Percentiles rank a stretch among this genome's conserved stretches.
These are phyloP conservation scores for Stramonita haemastoma DNA, from an alignment of 2,888 invertebrate species.

Conservation along the genomic window DNA sequence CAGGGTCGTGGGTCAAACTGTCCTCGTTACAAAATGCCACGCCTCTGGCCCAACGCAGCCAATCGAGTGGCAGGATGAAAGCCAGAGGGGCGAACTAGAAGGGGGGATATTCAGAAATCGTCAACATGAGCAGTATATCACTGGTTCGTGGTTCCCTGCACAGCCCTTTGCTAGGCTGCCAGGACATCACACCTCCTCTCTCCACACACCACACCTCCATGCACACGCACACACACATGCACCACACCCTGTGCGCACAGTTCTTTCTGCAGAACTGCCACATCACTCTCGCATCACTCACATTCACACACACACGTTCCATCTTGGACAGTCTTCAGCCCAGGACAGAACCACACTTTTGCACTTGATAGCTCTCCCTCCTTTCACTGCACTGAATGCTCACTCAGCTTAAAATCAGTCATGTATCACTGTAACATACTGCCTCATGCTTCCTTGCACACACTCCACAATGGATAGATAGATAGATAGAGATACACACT, in stretches of 20 bases:
- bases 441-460: too few species aligned
- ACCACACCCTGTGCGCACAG: neutral
- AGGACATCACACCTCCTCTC: slow-evolving; percentile 20
- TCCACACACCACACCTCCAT: neutral
- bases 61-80: neutral
- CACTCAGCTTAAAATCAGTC: too few species aligned
- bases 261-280: too few species aligned
- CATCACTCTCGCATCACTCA: neutral
- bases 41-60: neutral
- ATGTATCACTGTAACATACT: too few species aligned
- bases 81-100: slow-evolving; percentile 8
- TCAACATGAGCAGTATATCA: slow-evolving; percentile 36
- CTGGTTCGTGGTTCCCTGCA: slow-evolving; percentile 19
- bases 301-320: neutral
- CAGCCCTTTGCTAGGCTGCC: neutral
- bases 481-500: too few species aligned
- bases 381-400: too few species aligned
- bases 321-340: neutral
- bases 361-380: too few species aligned
- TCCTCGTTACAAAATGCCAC: slow-evolving; percentile 7
- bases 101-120: slow-evolving; percentile 26
- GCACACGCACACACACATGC: slow-evolving; percentile 10
- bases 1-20: slow-evolving; percentile 2
- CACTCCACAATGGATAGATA: too few species aligned
- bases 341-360: too few species aligned